These are phyloP conservation scores for Ascaphus truei DNA, from an alignment of 2,113 vertebrate genomes.

Conservation along the genomic window DNA sequence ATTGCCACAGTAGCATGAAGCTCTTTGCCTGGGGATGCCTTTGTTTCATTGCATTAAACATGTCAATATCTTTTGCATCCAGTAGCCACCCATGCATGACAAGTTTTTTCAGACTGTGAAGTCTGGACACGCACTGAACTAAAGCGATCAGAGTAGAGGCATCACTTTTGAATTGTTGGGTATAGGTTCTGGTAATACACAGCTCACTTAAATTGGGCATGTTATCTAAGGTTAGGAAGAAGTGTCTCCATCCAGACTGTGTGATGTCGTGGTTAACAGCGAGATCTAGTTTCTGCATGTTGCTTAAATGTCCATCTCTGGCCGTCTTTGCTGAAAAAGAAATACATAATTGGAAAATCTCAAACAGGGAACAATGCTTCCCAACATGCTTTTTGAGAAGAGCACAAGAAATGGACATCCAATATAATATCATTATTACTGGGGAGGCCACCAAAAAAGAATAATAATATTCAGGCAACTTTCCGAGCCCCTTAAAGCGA, in stretches of 20 bases:
- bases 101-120: slow-evolving; percentile 2
- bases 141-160: slow-evolving; percentile 29
- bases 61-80: slow-evolving; percentile 33
- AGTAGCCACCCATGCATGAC: slow-evolving; percentile 39
- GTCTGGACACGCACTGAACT: slow-evolving; percentile 19
- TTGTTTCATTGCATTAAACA: slow-evolving; percentile 33
- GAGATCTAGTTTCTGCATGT: slow-evolving; percentile 30
- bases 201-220: slow-evolving; percentile 26
- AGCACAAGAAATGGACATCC: too few species aligned
- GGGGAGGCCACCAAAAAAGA: too few species aligned
- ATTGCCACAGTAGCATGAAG: slow-evolving; percentile 25
- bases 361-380: too few species aligned
- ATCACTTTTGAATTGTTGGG: slow-evolving; percentile 24
- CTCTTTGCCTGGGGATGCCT: slow-evolving; percentile 29
- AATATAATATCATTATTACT: too few species aligned
- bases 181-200: background rate
- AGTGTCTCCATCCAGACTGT: slow-evolving; percentile 45
- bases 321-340: slow-evolving; percentile 42
- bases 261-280: slow-evolving; percentile 29
- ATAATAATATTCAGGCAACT: too few species aligned
- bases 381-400: too few species aligned
- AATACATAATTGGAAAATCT: background rate
- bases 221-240: slow-evolving; percentile 38
- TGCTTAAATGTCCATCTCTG: slow-evolving; percentile 39
- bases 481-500: too few species aligned